phyloP scores from a whole-genome alignment of 2,797 vertebrate species.

The Kryptopterus vitreolus region DNA sequence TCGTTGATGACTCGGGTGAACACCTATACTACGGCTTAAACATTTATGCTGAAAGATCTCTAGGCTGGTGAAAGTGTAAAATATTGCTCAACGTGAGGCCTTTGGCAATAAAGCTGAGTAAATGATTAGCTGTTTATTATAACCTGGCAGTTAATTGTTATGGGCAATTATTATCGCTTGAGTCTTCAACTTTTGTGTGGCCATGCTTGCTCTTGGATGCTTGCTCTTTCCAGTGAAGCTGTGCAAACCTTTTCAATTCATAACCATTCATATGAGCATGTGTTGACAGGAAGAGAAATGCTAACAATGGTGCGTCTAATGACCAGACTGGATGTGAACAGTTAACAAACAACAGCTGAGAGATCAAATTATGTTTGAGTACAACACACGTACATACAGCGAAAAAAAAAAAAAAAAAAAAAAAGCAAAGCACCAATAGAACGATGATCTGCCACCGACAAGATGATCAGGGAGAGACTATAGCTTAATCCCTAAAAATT shows the following conservation, averaged over 20 bases:
- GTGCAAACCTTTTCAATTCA: constrained; percentile 7
- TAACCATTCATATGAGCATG: constrained; percentile 13
- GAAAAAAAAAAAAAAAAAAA: no score
- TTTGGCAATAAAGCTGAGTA: constrained; percentile 28
- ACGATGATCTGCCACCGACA: constrained; percentile 4
- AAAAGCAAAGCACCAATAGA: constrained; percentile 26
- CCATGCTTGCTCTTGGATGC: not conserved
- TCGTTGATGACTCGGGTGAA: constrained; percentile 37
- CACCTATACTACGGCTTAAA: constrained; percentile 17
- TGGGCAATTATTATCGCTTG: constrained; percentile 4
- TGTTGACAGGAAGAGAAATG: constrained; percentile 8
- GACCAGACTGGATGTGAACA: constrained; percentile 6
- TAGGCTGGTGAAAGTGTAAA: constrained; percentile 25
- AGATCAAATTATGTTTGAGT: constrained; percentile 18
- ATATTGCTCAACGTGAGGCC: constrained; percentile 24
- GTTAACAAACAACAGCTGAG: constrained; percentile 13
- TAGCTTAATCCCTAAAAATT: constrained; percentile 27
- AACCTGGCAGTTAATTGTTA: constrained; percentile 14
- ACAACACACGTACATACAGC: no score
- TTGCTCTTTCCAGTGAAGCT: not conserved
- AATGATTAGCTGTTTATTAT: constrained; percentile 49
- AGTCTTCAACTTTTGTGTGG: not conserved
- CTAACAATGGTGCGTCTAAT: constrained; percentile 5
- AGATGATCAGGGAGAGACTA: constrained; percentile 23
- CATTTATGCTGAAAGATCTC: constrained; percentile 35